Percentiles rank a stretch among this genome's conserved stretches.
Conservation (phyloP, 2,888 invertebrate species). For the Prosopocoilus inquinatus region DNA sequence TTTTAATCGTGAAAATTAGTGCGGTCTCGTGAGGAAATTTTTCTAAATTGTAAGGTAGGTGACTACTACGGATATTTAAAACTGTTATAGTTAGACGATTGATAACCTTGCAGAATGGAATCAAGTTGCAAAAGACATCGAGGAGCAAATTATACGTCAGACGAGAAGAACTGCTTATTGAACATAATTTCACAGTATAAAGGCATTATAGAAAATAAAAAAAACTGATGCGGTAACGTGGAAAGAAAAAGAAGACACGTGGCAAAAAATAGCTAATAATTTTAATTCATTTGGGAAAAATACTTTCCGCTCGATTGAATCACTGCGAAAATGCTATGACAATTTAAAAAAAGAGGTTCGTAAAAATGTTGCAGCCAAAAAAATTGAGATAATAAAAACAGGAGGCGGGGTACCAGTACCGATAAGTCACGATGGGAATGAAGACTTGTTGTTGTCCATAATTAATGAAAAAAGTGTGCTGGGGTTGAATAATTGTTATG, state of each 20-base stretch:
- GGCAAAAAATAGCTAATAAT: neutral
- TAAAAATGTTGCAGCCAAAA: neutral
- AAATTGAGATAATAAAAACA: too few species aligned
- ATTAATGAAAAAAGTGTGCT: too few species aligned
- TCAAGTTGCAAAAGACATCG: neutral
- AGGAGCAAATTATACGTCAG: neutral
- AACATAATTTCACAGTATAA: neutral
- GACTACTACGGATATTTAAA: too few species aligned
- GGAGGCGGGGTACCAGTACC: too few species aligned
- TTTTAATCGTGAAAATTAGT: too few species aligned
- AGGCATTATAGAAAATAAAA: neutral
- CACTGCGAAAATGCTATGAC: neutral
- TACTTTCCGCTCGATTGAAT: neutral
- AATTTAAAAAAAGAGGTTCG: neutral
- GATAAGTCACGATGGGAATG: too few species aligned
- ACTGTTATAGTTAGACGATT: too few species aligned
- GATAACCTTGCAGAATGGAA: too few species aligned
- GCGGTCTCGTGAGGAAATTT: too few species aligned
- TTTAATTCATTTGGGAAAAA: neutral
- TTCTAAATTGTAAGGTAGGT: too few species aligned
- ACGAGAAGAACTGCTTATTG: neutral
- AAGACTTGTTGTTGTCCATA: too few species aligned
- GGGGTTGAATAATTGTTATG: too few species aligned
- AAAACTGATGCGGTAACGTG: neutral
- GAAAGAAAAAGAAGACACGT: neutral